Evolutionary conservation across 1,140 invertebrate species (phyloP).

Genomic region (Drosophila oshimai): DNA sequence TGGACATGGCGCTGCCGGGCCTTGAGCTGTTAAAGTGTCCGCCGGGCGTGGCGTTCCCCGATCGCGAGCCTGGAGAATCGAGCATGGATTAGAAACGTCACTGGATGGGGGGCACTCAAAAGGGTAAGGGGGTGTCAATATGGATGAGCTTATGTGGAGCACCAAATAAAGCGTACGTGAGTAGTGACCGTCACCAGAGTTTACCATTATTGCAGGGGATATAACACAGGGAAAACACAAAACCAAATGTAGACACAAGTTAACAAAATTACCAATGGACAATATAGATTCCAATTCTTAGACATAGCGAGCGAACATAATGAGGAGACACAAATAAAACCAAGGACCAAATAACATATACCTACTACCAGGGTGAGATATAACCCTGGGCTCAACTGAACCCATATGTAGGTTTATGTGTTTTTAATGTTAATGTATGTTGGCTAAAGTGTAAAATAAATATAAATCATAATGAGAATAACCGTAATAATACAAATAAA

Average conservation of each 20-base stretch:
- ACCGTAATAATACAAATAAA: not conserved
- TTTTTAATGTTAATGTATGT: conserved; percentile 9
- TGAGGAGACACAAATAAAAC: conserved; percentile 33
- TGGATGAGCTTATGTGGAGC: conserved; percentile 44
- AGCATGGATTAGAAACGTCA: conserved; percentile 8
- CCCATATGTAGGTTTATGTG: not conserved
- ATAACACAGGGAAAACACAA: conserved; percentile 15
- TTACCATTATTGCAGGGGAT: conserved; percentile 28
- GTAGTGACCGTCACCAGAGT: conserved; percentile 68
- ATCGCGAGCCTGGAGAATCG: conserved; percentile 82
- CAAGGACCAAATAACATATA: conserved; percentile 35
- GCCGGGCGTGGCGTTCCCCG: conserved; percentile 88
- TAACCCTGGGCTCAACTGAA: not conserved
- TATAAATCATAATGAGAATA: not conserved
- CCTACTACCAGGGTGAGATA: conserved; percentile 30
- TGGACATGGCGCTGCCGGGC: conserved; percentile 90
- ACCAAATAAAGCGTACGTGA: conserved; percentile 59
- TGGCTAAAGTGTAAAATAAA: conserved; percentile 1
- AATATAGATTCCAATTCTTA: conserved; percentile 1
- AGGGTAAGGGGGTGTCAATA: conserved; percentile 13
- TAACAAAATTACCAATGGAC: conserved; percentile 42
- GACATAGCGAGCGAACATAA: conserved; percentile 17
- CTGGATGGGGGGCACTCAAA: not conserved
- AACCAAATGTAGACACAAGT: conserved; percentile 35
- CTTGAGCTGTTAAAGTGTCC: conserved; percentile 86